A percentile compares a stretch with the other conserved stretches of the same genome.
Conservation (phyloP, 2,797 vertebrate species). For the Perodicticus potto region DNA sequence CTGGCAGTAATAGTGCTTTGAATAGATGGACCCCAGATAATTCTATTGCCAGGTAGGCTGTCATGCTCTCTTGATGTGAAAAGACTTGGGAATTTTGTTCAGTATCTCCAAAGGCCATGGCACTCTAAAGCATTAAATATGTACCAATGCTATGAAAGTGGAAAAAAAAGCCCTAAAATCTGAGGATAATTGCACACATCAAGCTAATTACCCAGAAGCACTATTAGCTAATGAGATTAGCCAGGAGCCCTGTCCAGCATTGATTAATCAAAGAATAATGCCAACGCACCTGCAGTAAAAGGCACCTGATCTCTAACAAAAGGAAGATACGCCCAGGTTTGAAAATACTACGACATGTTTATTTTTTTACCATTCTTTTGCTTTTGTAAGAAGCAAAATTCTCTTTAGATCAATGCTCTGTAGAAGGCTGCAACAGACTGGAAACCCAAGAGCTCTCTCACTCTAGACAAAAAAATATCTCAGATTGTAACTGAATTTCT, state of each 20-base stretch:
- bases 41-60: background rate
- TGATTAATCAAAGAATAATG: conserved; percentile 83
- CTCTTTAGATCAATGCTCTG: background rate
- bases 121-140: conserved; percentile 66
- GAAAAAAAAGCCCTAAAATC: conserved; percentile 71
- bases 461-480: background rate
- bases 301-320: conserved; percentile 59
- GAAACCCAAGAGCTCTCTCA: background rate
- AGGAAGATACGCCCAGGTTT: background rate
- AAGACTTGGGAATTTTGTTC: conserved; percentile 63
- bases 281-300: conserved; percentile 79
- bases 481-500: conserved; percentile 30
- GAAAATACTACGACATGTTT: conserved; percentile 22
- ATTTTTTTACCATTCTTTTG: background rate
- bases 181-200: conserved; percentile 82
- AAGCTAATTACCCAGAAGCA: conserved; percentile 83
- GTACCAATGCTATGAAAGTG: conserved; percentile 64
- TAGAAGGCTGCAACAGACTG: fast-evolving
- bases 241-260: conserved; percentile 75
- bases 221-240: conserved; percentile 85
- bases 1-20: background rate
- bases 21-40: background rate
- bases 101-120: background rate
- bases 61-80: background rate
- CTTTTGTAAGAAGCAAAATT: background rate